Base-by-base conservation (phyloP, 2,113 vertebrate species). In the Mustela nigripes region DNA sequence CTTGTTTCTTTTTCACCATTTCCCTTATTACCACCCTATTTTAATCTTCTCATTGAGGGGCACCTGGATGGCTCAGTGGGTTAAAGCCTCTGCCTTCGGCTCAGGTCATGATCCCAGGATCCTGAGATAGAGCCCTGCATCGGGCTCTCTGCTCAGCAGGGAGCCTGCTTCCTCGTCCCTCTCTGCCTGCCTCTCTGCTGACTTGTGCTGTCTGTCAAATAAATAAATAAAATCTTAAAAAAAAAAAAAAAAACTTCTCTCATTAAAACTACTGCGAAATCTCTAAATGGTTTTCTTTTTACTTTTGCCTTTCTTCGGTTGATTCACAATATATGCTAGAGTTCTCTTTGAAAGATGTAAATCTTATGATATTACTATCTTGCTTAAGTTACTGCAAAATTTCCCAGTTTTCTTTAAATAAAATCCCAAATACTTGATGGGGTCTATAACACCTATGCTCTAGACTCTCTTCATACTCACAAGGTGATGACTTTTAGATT, bases 281-380 rank as follows among this genome's bases (percentile, higher is more conserved):
- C 42, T 76, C n/a, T 36, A 36, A 65, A 0, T 95, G 71, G 2
- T 84, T 84, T 95, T 67, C 18, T 92, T 96, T 88, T 65, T 6
- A 85, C 5, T 48, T 86, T 74, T 81, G 22, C 62, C 26, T 36
- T 65, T 56, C 14, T 33, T 76, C 11, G 53, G 33, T 15, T 95
- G 11, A 62, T 74, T 81, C 1, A 39, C 14, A 78, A 60, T 71
- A 62, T 87, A 60, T 60, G n/a, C 63, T 53, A 86, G 14, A 42
- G 11, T 69, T n/a, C 2, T 53, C 48, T 86, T 95, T 90, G 50
- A 97, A 95, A 94, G 28, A 79, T 95, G 5, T 48, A 93, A 65
- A 84, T 88, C 3, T 42, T 14, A 16, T 58, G 7, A 42, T 76
- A 48, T 45, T 71, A n/a, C 16, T 48, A 2, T 39, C 24, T 73